Evolutionary conservation across 1,140 invertebrate genomes (phyloP), one percentile per base, ranked within the genome.

Genomic region (Bombus vancouverensis): DNA sequence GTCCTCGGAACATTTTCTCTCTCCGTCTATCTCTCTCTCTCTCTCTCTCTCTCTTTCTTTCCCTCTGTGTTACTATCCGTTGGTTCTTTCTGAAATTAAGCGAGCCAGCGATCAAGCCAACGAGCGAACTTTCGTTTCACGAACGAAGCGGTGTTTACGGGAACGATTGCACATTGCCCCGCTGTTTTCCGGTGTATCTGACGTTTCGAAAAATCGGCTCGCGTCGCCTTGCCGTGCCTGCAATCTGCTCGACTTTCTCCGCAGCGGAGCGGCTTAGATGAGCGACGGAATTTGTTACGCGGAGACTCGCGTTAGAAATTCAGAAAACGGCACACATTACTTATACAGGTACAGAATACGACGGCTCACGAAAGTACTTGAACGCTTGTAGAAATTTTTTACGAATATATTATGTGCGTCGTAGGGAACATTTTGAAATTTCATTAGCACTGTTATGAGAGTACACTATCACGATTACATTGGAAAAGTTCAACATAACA

Each of bases 171-270:
- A 28, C 15, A 15, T 32, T 72, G 12, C 13, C 15, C 47, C 6
- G 47, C 47, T 53, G 47, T 53, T 53, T 53, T 12, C 18, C 53
- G 13, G 22, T 28, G 1, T 32, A 59, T 62, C 4, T 28, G 25
- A 44, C 53, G 57, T 75, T 65, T 76, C 42, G 81, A 83, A 83
- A 83, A 83, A 83, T 65, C 34, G 25, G 8, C 28, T 53, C 53
- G 39, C 59, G 42, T 10, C 22, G 70, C 47, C 39, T 73, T 1
- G 9, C 37, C 37, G 62, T 37, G 18, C 2, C 59, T 34, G 22
- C 4, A 65, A 66, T 44, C 62, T 59, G 72, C 72, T 83, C 81
- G 53, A 83, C 81, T 83, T 83, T 83, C 72, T 75, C 72, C 81
- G 42, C 0, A 47, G 18, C 71, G 34, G 47, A n/a, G n/a, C 73